phyloP scores from a whole-genome alignment of 2,797 vertebrate species.

The Tiaroga cobitis region DNA sequence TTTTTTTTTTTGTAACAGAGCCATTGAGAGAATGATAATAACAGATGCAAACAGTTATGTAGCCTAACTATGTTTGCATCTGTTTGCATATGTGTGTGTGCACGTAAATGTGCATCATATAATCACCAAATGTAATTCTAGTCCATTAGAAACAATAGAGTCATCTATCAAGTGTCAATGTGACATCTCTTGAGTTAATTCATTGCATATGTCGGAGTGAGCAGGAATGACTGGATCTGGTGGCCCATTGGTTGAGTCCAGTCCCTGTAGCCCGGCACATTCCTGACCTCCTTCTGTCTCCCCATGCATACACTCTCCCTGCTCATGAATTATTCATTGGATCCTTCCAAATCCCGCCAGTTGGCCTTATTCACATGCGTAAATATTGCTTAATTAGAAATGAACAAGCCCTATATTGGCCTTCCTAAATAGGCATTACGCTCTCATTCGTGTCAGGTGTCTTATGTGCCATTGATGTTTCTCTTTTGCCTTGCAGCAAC shows the following conservation, averaged over 20 bases:
- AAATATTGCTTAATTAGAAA: conserved; percentile 71
- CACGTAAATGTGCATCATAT: conserved; percentile 15
- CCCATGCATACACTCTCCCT: conserved; percentile 43
- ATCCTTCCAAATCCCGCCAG: conserved; percentile 63
- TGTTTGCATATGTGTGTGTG: too few species aligned
- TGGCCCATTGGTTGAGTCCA: conserved; percentile 59
- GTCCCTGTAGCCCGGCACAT: conserved; percentile 45
- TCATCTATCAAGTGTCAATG: conserved; percentile 54
- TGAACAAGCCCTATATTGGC: conserved; percentile 61
- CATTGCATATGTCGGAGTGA: conserved; percentile 39
- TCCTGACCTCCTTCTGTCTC: conserved; percentile 65
- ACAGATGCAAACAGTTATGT: background rate
- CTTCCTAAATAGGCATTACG: conserved; percentile 49
- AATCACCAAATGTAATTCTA: conserved; percentile 16
- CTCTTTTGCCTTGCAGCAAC: conserved; percentile 47
- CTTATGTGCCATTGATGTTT: conserved; percentile 27
- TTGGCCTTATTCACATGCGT: conserved; percentile 71
- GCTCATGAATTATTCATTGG: conserved; percentile 67
- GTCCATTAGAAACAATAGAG: conserved; percentile 17
- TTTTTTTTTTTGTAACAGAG: background rate
- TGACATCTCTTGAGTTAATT: conserved; percentile 52
- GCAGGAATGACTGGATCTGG: conserved; percentile 35
- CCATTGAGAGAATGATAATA: background rate
- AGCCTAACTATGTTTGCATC: too few species aligned
- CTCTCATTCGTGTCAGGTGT: conserved; percentile 55